Conservation (phyloP, 2,797 vertebrate species). For the Mycteria americana region DNA sequence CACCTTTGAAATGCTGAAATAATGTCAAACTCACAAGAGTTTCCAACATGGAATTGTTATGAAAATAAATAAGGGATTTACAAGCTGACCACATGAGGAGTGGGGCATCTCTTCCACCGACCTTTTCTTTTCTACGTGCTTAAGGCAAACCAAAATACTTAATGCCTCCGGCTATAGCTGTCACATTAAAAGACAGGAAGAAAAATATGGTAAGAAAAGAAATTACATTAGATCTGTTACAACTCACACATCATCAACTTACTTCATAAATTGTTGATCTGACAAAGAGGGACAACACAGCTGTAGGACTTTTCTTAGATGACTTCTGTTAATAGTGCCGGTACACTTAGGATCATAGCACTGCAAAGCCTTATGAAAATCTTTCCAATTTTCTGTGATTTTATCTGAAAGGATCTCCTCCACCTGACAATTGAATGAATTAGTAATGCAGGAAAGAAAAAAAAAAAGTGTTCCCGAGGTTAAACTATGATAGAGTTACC, state of each 20-base stretch:
- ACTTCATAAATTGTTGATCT: slow-evolving; percentile 65
- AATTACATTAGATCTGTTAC: not conserved
- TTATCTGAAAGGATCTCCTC: slow-evolving; percentile 56
- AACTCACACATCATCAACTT: not conserved
- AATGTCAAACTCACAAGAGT: not conserved
- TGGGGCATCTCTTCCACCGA: not conserved
- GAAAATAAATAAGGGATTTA: not conserved
- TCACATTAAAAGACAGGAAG: not conserved
- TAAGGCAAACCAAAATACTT: not conserved
- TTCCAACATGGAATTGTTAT: not conserved
- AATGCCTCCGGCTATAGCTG: not conserved
- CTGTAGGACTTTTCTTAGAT: slow-evolving; percentile 64
- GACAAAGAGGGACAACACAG: slow-evolving; percentile 56
- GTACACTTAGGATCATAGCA: slow-evolving; percentile 37
- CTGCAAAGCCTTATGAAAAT: slow-evolving; percentile 55
- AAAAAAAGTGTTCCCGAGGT: not conserved
- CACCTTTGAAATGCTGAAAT: not conserved
- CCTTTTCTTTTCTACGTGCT: not conserved
- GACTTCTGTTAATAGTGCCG: slow-evolving; percentile 38
- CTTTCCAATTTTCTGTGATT: slow-evolving; percentile 38
- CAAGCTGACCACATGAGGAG: not conserved
- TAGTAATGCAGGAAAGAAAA: not conserved
- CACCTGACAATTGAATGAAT: slow-evolving; percentile 19
- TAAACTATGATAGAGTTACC: not conserved
- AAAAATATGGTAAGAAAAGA: not conserved